Evolutionary conservation across 2,888 invertebrate genomes (phyloP).

Genomic region (Anticlea derivata): DNA sequence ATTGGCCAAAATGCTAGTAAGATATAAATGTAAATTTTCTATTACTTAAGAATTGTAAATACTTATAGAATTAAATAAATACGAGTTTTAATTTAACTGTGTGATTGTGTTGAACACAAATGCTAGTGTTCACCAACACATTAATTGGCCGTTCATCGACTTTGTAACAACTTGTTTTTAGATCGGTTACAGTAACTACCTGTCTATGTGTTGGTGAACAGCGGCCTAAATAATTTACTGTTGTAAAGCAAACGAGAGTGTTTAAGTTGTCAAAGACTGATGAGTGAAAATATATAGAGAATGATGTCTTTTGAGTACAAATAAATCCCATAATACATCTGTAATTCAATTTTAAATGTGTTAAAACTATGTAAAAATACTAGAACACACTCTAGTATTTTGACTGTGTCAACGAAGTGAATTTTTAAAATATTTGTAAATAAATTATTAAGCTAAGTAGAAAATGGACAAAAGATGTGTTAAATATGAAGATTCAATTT

Average conservation of each 20-base stretch:
- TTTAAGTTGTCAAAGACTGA: conserved; percentile 71
- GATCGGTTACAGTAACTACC: too few relatives aligned
- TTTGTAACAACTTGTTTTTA: too few relatives aligned
- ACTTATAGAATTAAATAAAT: conserved; percentile 4
- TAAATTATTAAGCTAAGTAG: conserved; percentile 26
- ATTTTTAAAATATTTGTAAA: conserved; percentile 29
- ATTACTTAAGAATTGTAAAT: conserved; percentile 26
- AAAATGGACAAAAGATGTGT: conserved; percentile 8
- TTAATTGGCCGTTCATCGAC: too few relatives aligned
- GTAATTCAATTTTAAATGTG: conserved; percentile 1
- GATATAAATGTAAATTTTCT: conserved; percentile 25
- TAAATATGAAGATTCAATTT: conserved; percentile 25
- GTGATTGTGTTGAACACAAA: conserved; percentile 6
- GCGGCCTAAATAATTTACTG: conserved; percentile 1
- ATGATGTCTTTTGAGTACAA: conserved; percentile 42
- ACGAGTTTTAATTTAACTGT: conserved; percentile 2
- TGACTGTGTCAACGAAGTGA: conserved; percentile 37
- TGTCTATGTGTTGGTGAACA: too few relatives aligned
- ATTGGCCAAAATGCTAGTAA: conserved; percentile 56
- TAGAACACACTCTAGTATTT: conserved; percentile 7
- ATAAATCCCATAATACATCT: conserved; percentile 17
- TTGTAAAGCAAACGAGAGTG: conserved; percentile 20
- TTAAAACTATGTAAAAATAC: conserved; percentile 5
- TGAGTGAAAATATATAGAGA: conserved; percentile 42
- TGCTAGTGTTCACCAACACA: too few relatives aligned